A percentile compares a stretch with the other conserved stretches of the same genome.
These are phyloP conservation scores for Heteromurus nitidus DNA, from an alignment of 2,888 invertebrate genomes.

Conservation along the genomic window DNA sequence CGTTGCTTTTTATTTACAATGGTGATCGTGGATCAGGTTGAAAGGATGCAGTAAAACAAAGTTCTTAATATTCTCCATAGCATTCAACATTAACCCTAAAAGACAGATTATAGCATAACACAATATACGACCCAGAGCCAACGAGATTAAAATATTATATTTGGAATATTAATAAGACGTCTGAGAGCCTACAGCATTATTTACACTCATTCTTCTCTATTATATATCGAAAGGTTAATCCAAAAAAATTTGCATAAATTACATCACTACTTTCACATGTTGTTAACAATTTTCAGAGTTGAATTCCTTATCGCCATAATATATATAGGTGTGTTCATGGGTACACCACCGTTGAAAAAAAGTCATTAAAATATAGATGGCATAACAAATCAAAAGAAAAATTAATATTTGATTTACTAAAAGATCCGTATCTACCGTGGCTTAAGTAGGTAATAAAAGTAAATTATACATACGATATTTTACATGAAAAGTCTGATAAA, in stretches of 20 bases:
- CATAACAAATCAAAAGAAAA: too few species aligned
- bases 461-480: slow-evolving; percentile 13
- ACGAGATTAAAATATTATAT: slow-evolving; percentile 18
- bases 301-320: too few species aligned
- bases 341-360: too few species aligned
- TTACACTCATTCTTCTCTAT: slow-evolving; percentile 4
- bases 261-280: too few species aligned
- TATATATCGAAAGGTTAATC: neutral
- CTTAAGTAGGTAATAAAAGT: neutral
- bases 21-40: neutral
- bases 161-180: too few species aligned
- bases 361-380: too few species aligned
- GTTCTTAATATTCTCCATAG: neutral
- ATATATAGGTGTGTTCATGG: too few species aligned
- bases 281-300: too few species aligned
- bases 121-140: neutral
- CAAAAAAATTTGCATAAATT: too few species aligned
- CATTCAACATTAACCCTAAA: neutral
- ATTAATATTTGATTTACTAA: neutral
- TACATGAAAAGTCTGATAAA: slow-evolving; percentile 9
- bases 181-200: neutral
- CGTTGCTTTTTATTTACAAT: neutral
- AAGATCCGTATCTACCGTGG: neutral
- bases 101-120: neutral
- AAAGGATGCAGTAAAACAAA: slow-evolving; percentile 20